phyloP scores from a whole-genome alignment of 2,113 vertebrate species.

The Oreochromis tanganicae region DNA sequence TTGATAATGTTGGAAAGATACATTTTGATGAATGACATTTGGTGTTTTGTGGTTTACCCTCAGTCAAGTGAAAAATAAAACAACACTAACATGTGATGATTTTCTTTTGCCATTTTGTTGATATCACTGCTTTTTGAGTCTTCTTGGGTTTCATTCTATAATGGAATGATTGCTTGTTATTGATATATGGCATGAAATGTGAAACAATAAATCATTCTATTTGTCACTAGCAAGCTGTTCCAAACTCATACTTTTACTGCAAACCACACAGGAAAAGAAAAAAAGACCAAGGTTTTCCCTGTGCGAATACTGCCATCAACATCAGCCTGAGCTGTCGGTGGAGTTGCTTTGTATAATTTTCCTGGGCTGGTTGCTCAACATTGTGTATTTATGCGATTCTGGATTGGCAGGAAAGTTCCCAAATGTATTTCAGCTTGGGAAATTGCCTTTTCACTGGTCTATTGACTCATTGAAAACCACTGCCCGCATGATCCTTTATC shows the following conservation, averaged over 20 bases:
- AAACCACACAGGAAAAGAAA: conserved; percentile 19
- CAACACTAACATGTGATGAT: conserved; percentile 30
- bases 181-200: conserved; percentile 45
- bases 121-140: conserved; percentile 6
- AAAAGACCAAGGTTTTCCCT: conserved; percentile 25
- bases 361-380: conserved; percentile 34
- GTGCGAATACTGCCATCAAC: conserved; percentile 2
- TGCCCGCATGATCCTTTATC: background rate
- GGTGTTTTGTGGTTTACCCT: conserved; percentile 20
- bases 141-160: conserved; percentile 41
- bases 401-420: conserved; percentile 18
- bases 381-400: conserved; percentile 28
- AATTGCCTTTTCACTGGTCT: conserved; percentile 22
- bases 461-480: conserved; percentile 22
- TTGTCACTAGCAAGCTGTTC: conserved; percentile 45
- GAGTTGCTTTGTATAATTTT: conserved; percentile 37
- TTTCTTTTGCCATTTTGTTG: conserved; percentile 19
- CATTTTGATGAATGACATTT: conserved; percentile 21
- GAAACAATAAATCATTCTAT: conserved; percentile 49
- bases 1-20: conserved; percentile 3
- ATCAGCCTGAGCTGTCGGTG: conserved; percentile 33
- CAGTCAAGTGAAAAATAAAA: conserved; percentile 16
- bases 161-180: conserved; percentile 48
- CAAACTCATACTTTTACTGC: conserved; percentile 44
- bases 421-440: conserved; percentile 14